A percentile compares a stretch with the other conserved stretches of the same genome.
These are phyloP conservation scores for Anhinga rufa DNA, from an alignment of 2,113 vertebrate species.

Conservation along the genomic window DNA sequence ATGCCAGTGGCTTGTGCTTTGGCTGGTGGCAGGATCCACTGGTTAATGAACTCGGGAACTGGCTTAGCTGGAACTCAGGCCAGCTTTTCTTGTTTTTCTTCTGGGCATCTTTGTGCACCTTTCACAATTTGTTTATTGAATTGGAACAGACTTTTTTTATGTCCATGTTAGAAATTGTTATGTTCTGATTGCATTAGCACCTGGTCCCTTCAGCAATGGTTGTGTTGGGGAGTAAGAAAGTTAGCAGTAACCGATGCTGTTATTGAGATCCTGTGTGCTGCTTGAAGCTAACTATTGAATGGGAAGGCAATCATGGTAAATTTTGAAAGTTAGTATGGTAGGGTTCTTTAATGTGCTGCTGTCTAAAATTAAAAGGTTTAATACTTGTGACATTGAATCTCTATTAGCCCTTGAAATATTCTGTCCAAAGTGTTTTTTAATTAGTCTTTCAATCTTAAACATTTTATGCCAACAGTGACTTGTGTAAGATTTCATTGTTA, in stretches of 20 bases:
- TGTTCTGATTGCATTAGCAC: neutral
- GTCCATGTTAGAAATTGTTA: neutral
- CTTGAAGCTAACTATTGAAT: neutral
- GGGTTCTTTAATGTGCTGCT: neutral
- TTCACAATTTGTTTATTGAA: constrained; percentile 43
- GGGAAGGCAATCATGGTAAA: neutral
- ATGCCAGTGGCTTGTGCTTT: constrained; percentile 49
- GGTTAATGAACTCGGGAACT: constrained; percentile 24
- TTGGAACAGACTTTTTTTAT: neutral
- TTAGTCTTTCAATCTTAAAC: neutral
- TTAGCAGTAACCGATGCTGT: neutral
- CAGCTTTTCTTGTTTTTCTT: constrained; percentile 44
- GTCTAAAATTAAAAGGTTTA: neutral
- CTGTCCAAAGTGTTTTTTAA: neutral
- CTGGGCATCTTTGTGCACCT: constrained; percentile 5
- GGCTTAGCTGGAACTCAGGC: constrained; percentile 30
- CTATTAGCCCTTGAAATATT: neutral
- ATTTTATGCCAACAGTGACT: neutral
- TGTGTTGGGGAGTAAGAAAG: neutral
- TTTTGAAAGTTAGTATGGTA: neutral
- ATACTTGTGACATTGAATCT: neutral
- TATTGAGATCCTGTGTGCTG: neutral
- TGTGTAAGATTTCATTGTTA: neutral
- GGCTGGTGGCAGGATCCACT: constrained; percentile 3
- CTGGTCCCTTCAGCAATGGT: neutral